A percentile compares a stretch with the other conserved stretches of the same genome.
Conservation (phyloP, 2,888 invertebrate species). For the Epinotia demarniana region DNA sequence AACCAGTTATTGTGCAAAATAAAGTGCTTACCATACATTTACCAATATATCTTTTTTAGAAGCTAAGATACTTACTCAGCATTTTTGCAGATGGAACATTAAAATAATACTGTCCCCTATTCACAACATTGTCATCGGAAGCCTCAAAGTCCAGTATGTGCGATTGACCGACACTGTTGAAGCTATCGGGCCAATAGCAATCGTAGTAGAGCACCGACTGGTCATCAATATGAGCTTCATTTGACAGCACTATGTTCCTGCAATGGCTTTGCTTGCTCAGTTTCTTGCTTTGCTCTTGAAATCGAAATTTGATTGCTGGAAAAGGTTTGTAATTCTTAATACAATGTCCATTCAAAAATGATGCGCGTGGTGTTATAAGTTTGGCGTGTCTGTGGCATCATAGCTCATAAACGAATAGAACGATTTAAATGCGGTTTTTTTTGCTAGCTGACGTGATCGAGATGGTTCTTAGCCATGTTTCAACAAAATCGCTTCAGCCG, state of each 20-base stretch:
- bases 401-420: too few relatives aligned
- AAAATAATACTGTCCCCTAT: conserved; percentile 75
- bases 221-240: conserved; percentile 70
- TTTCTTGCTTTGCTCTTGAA: conserved; percentile 57
- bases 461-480: too few relatives aligned
- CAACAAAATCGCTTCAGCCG: too few relatives aligned
- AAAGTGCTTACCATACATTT: too few relatives aligned
- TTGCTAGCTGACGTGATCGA: too few relatives aligned
- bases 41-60: neutral
- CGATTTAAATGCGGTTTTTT: too few relatives aligned
- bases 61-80: conserved; percentile 68
- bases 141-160: conserved; percentile 77
- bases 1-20: too few relatives aligned
- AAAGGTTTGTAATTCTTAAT: conserved; percentile 41
- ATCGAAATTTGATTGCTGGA: conserved; percentile 78
- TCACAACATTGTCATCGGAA: conserved; percentile 65
- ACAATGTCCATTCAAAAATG: neutral
- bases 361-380: too few relatives aligned
- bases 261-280: conserved; percentile 65
- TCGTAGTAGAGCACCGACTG: conserved; percentile 77
- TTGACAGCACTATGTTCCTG: conserved; percentile 72
- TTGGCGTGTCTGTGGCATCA: too few relatives aligned
- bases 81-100: conserved; percentile 75
- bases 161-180: conserved; percentile 66
- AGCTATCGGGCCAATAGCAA: conserved; percentile 73